Evolutionary conservation across 2,888 invertebrate genomes (phyloP), one percentile per base, ranked within the genome.

Genomic region (Ceramica pisi): DNA sequence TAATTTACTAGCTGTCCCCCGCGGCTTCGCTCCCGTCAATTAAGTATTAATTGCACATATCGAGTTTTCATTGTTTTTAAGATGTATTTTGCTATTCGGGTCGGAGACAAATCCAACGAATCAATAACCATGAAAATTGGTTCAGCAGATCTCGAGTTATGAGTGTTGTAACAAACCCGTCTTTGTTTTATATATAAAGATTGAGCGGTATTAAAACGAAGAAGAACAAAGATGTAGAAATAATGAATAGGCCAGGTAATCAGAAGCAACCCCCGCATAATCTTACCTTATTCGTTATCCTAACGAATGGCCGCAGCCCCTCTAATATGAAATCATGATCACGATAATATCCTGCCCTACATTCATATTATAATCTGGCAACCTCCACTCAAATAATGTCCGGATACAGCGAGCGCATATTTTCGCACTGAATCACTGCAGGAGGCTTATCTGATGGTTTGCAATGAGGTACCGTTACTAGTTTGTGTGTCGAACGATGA

Each of bases 351-450:
- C 57, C 62, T 79, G 59, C 53, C 55, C 69, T 38, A 69, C 71
- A 73, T 70, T 68, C 35, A 70, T 84, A 84, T 75, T 82, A 68
- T 80, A 84, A 76, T 82, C 74, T 64, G 35, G 38, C 59, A 69
- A 67, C 68, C 60, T 66, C 55, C 41, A 67, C 51, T 44, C 38
- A 59, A 80, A 85, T 88, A 85, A 83, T 66, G 65, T 65, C 79
- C 86, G 87, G 86, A 86, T 81, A 77, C 69, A 44, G 51, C 19
- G 59, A 72, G n/a, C 78, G 81, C 78, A 82, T 85, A 81, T 71
- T 74, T 83, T 69, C 21, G 12, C 66, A 56, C 57, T 87, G 87
- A 86, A 68, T 86, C 89, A 85, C 60, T 60, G 23, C 51, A 67
- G n/a, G 55, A 69, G 71, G 56, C 63, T 77, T 75, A 75, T 76